Evolutionary conservation across 2,113 vertebrate genomes (phyloP).

Genomic region (Oxygymnocypris stewartii): DNA sequence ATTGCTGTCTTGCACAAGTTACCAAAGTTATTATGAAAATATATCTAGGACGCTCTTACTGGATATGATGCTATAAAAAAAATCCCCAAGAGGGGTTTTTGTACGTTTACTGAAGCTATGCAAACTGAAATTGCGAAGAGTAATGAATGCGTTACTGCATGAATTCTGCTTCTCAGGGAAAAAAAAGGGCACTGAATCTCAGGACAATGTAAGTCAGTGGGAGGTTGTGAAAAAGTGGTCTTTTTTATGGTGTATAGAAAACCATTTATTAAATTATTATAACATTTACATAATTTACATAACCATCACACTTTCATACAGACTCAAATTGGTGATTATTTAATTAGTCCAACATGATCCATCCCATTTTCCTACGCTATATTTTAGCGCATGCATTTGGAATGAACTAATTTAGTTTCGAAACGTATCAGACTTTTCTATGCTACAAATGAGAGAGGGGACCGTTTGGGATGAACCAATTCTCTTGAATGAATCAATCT

Average conservation of each 20-base stretch:
- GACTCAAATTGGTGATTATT: neutral
- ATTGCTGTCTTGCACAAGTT: constrained; percentile 35
- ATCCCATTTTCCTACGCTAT: neutral
- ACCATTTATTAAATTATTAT: neutral
- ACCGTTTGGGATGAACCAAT: neutral
- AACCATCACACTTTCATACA: neutral
- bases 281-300: too few relatives aligned
- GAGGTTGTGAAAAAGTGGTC: neutral
- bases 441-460: neutral
- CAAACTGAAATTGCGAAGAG: constrained; percentile 1
- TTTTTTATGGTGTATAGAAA: neutral
- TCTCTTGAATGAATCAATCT: neutral
- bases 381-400: neutral
- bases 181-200: neutral
- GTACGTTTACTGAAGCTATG: constrained; percentile 14
- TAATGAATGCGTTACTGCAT: neutral
- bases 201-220: neutral
- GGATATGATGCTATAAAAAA: neutral
- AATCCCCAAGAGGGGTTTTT: too few relatives aligned
- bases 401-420: neutral
- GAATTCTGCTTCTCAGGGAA: neutral
- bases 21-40: constrained; percentile 22
- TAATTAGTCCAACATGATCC: neutral
- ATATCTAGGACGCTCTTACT: neutral
- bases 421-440: neutral